Evolutionary conservation across 1,140 invertebrate genomes (phyloP).

Genomic region (Bombus picipes): DNA sequence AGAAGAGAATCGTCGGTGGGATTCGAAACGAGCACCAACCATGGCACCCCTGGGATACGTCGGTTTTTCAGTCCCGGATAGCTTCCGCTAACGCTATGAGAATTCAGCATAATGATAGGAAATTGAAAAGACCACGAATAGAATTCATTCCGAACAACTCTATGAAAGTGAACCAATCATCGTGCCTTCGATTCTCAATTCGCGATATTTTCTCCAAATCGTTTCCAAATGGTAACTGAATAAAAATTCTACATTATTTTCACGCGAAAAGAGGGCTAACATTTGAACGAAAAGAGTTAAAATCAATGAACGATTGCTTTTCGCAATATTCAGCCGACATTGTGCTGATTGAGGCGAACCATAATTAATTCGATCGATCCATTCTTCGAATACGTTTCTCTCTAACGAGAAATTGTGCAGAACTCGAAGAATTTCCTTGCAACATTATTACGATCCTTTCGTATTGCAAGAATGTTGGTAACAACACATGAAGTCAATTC

Average conservation of each 20-base stretch:
- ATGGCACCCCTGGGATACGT: not conserved
- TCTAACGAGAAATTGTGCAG: constrained; percentile 4
- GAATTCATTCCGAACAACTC: not conserved
- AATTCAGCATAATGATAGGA: not conserved
- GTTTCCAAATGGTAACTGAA: too few relatives aligned
- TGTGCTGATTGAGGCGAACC: constrained; percentile 1
- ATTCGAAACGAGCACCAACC: not conserved
- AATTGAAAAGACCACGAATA: not conserved
- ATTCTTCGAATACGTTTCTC: constrained; percentile 43
- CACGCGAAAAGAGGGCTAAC: too few relatives aligned
- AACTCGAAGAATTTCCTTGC: constrained; percentile 22
- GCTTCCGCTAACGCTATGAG: not conserved
- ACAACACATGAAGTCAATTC: constrained; percentile 24
- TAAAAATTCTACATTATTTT: too few relatives aligned
- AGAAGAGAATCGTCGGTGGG: not conserved
- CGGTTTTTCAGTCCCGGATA: not conserved
- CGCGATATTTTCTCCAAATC: not conserved
- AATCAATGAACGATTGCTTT: not conserved
- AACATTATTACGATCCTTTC: constrained; percentile 33
- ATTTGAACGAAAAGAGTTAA: not conserved
- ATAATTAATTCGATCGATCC: constrained; percentile 28
- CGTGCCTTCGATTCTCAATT: not conserved
- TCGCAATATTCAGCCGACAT: not conserved
- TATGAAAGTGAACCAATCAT: not conserved
- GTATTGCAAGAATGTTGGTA: constrained; percentile 46